phyloP scores from a whole-genome alignment of 2,113 vertebrate species.

The Planiliza haematocheilus region DNA sequence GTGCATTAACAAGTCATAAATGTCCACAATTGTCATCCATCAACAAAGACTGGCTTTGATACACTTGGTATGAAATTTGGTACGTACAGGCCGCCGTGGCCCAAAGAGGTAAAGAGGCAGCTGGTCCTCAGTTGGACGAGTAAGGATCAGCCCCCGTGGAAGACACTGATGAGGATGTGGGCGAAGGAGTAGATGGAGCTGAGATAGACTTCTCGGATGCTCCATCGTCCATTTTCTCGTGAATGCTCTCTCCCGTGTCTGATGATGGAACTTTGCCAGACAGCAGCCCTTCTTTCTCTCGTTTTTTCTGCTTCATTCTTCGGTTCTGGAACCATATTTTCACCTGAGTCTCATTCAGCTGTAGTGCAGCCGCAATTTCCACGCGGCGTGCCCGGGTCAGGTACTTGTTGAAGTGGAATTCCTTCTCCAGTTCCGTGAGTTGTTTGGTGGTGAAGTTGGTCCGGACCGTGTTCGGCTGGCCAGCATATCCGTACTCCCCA shows the following conservation, averaged over 20 bases:
- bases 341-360: slow-evolving; percentile 98
- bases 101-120: slow-evolving; percentile 33
- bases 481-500: slow-evolving; percentile 95
- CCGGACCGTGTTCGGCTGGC: slow-evolving; percentile 93
- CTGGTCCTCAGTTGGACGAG: slow-evolving; percentile 85
- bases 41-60: slow-evolving; percentile 32
- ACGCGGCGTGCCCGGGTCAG: slow-evolving; percentile 94
- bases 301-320: slow-evolving; percentile 99
- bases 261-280: slow-evolving; percentile 85
- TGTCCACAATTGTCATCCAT: slow-evolving; percentile 36
- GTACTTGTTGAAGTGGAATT: slow-evolving; percentile 99
- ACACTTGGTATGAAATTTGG: slow-evolving; percentile 46
- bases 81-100: slow-evolving; percentile 34
- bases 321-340: slow-evolving; percentile 99
- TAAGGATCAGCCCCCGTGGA: slow-evolving; percentile 86
- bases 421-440: slow-evolving; percentile 97
- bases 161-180: slow-evolving; percentile 84
- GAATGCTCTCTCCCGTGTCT: slow-evolving; percentile 83
- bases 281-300: slow-evolving; percentile 94
- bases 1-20: slow-evolving; percentile 50
- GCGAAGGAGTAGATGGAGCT: slow-evolving; percentile 90
- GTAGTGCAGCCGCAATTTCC: slow-evolving; percentile 95
- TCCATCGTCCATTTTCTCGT: slow-evolving; percentile 90
- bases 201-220: slow-evolving; percentile 92
- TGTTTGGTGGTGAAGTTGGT: slow-evolving; percentile 99